phyloP scores from a whole-genome alignment of 2,797 vertebrate genomes.

The Sebastes umbrosus region DNA sequence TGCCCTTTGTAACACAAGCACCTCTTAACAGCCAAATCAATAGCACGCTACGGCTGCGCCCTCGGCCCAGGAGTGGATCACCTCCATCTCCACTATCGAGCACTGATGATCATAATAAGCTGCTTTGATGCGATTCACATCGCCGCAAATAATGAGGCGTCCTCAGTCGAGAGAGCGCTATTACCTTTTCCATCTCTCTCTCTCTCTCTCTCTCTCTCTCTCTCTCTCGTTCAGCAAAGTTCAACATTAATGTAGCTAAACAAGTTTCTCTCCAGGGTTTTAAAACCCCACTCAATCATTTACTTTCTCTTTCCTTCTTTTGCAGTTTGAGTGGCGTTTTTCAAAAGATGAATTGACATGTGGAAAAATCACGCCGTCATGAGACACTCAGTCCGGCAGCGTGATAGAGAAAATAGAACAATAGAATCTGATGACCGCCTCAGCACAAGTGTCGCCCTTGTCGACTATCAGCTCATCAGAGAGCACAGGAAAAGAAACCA shows the following conservation, averaged over 20 bases:
- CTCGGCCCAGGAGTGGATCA: constrained; percentile 73
- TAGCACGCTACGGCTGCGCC: constrained; percentile 70
- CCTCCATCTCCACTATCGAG: constrained; percentile 75
- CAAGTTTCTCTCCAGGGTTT: constrained; percentile 50
- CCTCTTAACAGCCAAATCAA: constrained; percentile 84
- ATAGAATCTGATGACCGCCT: constrained; percentile 22
- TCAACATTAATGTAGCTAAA: constrained; percentile 62
- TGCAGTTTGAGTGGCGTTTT: constrained; percentile 36
- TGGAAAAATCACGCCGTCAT: constrained; percentile 30
- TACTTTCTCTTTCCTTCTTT: constrained; percentile 11
- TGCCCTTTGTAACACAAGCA: constrained; percentile 81
- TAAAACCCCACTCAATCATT: constrained; percentile 40
- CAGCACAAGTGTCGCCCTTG: neutral
- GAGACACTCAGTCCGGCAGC: constrained; percentile 31
- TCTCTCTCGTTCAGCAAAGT: constrained; percentile 37
- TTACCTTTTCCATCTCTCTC: constrained; percentile 55
- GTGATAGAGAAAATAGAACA: constrained; percentile 32
- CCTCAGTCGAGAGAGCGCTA: constrained; percentile 64
- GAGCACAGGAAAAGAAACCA: constrained; percentile 9
- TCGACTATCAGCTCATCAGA: constrained; percentile 37
- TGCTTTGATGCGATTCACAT: constrained; percentile 76
- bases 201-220: neutral
- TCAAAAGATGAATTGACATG: constrained; percentile 56
- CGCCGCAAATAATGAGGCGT: constrained; percentile 73
- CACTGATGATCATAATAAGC: constrained; percentile 82